These are phyloP conservation scores for Lycodopsis pacificus DNA, from an alignment of 2,797 vertebrate species.

Conservation along the genomic window DNA sequence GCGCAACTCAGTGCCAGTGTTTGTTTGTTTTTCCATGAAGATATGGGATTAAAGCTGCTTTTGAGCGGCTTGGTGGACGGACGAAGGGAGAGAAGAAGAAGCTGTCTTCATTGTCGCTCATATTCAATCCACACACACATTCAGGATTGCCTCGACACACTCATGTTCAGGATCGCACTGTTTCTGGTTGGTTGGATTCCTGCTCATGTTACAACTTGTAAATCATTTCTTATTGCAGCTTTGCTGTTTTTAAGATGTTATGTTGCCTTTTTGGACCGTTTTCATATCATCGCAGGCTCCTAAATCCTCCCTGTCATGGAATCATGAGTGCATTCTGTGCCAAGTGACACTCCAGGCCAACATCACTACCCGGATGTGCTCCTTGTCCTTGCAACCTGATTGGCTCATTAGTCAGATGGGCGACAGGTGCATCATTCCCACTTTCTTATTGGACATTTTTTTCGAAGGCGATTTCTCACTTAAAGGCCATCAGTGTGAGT, in stretches of 20 bases:
- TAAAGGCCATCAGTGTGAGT: conserved; percentile 76
- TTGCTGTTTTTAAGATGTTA: neutral
- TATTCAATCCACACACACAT: conserved; percentile 9
- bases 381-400: conserved; percentile 75
- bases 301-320: conserved; percentile 12
- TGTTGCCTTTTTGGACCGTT: neutral
- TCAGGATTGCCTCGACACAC: conserved; percentile 10
- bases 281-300: neutral
- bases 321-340: conserved; percentile 4
- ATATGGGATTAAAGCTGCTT: conserved; percentile 68
- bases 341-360: conserved; percentile 51
- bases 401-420: conserved; percentile 78
- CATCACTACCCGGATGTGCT: conserved; percentile 60
- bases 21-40: conserved; percentile 27
- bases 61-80: conserved; percentile 37
- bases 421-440: conserved; percentile 76
- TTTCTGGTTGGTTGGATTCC: neutral
- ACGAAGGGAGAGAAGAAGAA: conserved; percentile 22
- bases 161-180: conserved; percentile 7
- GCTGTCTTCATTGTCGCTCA: conserved; percentile 39
- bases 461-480: conserved; percentile 66
- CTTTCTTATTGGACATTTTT: conserved; percentile 71
- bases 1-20: conserved; percentile 45
- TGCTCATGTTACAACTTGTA: conserved; percentile 9
- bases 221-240: conserved; percentile 14